Percentiles rank a stretch among this genome's conserved stretches.
Evolutionary conservation across 2,797 vertebrate species (phyloP).

Genomic region (Oreochromis mossambicus): DNA sequence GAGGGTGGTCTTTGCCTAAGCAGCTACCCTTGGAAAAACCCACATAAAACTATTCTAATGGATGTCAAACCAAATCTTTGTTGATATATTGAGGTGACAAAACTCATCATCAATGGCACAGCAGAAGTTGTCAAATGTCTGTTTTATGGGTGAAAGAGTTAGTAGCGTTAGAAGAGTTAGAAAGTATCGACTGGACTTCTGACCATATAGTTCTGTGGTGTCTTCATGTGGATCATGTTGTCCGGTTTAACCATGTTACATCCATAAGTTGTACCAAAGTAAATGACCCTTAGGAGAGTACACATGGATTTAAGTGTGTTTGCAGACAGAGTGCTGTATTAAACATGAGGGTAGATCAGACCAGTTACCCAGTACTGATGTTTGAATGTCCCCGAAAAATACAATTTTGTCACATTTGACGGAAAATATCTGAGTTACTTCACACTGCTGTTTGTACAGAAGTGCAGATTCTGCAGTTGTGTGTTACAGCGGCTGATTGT

Average conservation of each 20-base stretch:
- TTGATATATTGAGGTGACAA: neutral
- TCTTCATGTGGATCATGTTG: neutral
- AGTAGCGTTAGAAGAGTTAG: neutral
- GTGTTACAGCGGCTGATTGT: neutral
- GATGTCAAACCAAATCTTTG: neutral
- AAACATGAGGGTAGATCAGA: neutral
- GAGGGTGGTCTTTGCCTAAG: neutral
- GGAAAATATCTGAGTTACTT: neutral
- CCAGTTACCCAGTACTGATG: fast-evolving
- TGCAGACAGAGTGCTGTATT: neutral
- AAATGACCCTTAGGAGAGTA: neutral
- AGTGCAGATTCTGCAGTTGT: neutral
- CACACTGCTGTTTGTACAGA: neutral
- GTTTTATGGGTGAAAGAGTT: neutral
- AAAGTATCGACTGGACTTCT: neutral
- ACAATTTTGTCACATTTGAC: neutral
- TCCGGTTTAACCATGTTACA: neutral
- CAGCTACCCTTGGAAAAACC: neutral
- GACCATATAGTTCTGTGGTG: neutral
- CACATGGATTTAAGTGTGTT: neutral
- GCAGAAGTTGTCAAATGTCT: neutral
- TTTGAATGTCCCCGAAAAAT: neutral
- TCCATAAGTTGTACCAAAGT: neutral
- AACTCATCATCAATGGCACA: neutral
- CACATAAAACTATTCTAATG: neutral